phyloP scores from a whole-genome alignment of 2,888 invertebrate species.

The Oscheius sp. region DNA sequence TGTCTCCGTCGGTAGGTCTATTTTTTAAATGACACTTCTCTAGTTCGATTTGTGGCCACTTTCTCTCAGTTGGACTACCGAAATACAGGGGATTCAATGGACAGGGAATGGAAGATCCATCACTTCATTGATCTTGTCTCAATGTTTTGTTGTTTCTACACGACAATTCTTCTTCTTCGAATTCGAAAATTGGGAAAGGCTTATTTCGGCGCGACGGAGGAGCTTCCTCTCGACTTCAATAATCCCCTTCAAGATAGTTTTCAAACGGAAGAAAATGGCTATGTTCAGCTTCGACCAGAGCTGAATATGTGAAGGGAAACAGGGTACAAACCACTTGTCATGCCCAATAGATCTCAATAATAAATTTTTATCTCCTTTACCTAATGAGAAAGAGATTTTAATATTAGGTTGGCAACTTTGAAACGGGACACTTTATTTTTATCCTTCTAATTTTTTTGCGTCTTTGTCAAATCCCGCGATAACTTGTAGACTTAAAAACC shows the following conservation, averaged over 20 bases:
- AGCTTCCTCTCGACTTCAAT: conserved; percentile 20
- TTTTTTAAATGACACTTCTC: background rate
- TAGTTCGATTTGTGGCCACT: conserved; percentile 22
- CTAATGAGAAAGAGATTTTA: too few relatives aligned
- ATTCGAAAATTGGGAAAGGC: background rate
- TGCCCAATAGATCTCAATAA: background rate
- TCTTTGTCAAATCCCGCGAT: too few relatives aligned
- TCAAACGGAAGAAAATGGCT: background rate
- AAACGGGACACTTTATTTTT: too few relatives aligned
- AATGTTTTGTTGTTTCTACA: conserved; percentile 6
- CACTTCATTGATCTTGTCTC: conserved; percentile 18
- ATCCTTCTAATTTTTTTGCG: too few relatives aligned
- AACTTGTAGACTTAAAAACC: too few relatives aligned
- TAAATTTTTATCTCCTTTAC: too few relatives aligned
- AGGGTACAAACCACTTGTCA: background rate
- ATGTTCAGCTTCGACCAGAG: conserved; percentile 18
- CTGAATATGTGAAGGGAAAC: conserved; percentile 4
- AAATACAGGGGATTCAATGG: conserved; percentile 22
- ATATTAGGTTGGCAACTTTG: too few relatives aligned
- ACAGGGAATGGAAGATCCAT: conserved; percentile 20
- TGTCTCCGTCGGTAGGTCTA: conserved; percentile 7
- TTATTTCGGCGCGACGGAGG: background rate
- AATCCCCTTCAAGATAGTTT: conserved; percentile 9
- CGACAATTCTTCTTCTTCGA: background rate
- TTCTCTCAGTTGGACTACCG: conserved; percentile 29